These are phyloP conservation scores for Drosophila truncata DNA, from an alignment of 1,140 invertebrate species.

Conservation along the genomic window DNA sequence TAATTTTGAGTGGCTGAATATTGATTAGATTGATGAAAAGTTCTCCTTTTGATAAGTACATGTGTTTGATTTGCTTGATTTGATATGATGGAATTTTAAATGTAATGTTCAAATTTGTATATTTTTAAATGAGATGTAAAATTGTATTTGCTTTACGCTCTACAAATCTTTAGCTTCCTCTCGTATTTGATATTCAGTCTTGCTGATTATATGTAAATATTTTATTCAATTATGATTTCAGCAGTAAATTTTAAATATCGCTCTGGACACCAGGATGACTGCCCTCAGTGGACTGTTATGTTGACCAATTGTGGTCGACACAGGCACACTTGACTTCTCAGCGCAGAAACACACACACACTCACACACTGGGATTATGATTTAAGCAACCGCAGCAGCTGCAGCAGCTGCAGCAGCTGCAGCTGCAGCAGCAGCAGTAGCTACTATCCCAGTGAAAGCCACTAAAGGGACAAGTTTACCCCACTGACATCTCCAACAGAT, in stretches of 20 bases:
- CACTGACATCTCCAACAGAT: conserved; percentile 1
- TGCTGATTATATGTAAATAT: conserved; percentile 9
- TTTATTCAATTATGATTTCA: conserved; percentile 13
- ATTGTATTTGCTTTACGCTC: conserved; percentile 1
- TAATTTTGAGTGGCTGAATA: conserved; percentile 24
- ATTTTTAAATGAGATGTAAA: conserved; percentile 12
- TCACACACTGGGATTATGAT: conserved; percentile 27
- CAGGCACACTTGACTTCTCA: conserved; percentile 34
- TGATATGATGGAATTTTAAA: conserved; percentile 6
- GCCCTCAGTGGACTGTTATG: neutral
- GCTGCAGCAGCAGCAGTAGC: neutral
- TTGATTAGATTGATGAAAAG: conserved; percentile 32
- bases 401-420: conserved; percentile 22
- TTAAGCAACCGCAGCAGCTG: conserved; percentile 36
- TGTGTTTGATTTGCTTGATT: conserved; percentile 25
- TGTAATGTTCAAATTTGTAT: neutral
- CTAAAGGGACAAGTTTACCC: conserved; percentile 1
- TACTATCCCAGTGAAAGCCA: conserved; percentile 2
- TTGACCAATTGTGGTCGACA: conserved; percentile 22
- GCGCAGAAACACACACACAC: neutral
- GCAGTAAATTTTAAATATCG: conserved; percentile 4
- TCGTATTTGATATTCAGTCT: neutral
- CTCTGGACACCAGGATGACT: neutral
- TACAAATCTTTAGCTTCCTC: neutral
- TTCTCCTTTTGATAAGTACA: conserved; percentile 5